Base-by-base conservation (phyloP, 2,797 vertebrate genomes). In the Nyctalus aviator region DNA sequence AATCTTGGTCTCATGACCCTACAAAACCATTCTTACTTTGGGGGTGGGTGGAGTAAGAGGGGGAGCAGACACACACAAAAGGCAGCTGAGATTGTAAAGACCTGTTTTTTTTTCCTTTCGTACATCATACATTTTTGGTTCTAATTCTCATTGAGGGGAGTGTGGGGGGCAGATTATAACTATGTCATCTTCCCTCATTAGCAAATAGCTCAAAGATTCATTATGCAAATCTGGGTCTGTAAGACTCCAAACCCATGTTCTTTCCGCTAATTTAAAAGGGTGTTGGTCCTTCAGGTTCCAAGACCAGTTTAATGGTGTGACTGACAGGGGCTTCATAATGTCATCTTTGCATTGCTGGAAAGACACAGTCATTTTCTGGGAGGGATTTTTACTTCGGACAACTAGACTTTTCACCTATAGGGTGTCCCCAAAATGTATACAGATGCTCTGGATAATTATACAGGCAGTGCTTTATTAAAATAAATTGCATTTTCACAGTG, bases 341-440 rank as follows among this genome's bases (percentile, higher is more conserved):
- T 53, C 50, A 88, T 77, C 30, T 93, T 90, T 93, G 35, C 50
- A 6, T 78, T 32, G 59, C 14, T 37, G 32, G 35, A 48, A 14
- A 78, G 62, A 90, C 37, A 75, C 93, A 66, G 48, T 93, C 4
- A 0, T 95, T 76, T 92, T 66, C 71, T 81, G 69, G 20, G 59
- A 92, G 66, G n/a, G 18, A 81, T 25, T 94, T 76, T 84, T 92
- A 92, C 88, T 88, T 90, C 79, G 66, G 35, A 23, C 72, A 76
- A 68, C 44, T 68, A 95, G 90, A 78, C 76, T 85, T 96, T 90
- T 30, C 4, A 85, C 35, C 71, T 57, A 14, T 62, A 62, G 27
- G 6, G 27, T 62, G 13, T 62, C 59, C 59, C 59, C 27, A 5
- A 14, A 27, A 13, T 59, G 57, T 59, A 59, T 27, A 30, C 57